phyloP scores from a whole-genome alignment of 2,888 invertebrate species.

The Peribatodes rhomboidaria region DNA sequence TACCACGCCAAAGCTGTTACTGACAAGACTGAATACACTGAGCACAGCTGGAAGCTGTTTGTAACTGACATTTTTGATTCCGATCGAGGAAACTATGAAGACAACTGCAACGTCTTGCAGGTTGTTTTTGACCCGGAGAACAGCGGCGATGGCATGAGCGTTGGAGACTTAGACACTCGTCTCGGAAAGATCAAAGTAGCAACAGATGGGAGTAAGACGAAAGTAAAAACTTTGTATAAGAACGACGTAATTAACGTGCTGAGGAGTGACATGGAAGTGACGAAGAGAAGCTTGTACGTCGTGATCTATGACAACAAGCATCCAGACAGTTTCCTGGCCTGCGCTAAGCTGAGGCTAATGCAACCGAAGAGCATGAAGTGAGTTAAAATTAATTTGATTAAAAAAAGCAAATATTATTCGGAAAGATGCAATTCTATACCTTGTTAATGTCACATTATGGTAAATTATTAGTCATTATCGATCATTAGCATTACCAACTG shows the following conservation, averaged over 20 bases:
- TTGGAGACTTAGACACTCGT: constrained; percentile 93
- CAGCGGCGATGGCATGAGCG: constrained; percentile 88
- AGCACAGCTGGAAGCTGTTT: constrained; percentile 95
- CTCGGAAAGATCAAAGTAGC: constrained; percentile 92
- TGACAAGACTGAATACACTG: constrained; percentile 85
- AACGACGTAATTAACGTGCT: constrained; percentile 91
- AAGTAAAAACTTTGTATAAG: constrained; percentile 87
- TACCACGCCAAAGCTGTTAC: constrained; percentile 88
- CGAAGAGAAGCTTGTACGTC: constrained; percentile 92
- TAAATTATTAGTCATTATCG: too few relatives aligned
- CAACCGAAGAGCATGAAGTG: constrained; percentile 90
- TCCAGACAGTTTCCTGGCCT: constrained; percentile 92
- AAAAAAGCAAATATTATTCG: too few relatives aligned
- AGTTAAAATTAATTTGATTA: constrained; percentile 59
- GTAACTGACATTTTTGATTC: constrained; percentile 95
- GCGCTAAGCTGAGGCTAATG: constrained; percentile 92
- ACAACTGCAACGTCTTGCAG: constrained; percentile 94
- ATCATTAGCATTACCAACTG: too few relatives aligned
- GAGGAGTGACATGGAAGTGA: constrained; percentile 91
- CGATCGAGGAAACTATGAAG: constrained; percentile 88
- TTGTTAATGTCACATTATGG: too few relatives aligned
- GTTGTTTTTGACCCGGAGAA: constrained; percentile 94
- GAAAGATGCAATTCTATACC: too few relatives aligned
- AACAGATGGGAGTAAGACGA: constrained; percentile 85
- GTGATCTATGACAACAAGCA: constrained; percentile 93